Base-by-base conservation (phyloP, 2,797 vertebrate species). In the Anabas testudineus region DNA sequence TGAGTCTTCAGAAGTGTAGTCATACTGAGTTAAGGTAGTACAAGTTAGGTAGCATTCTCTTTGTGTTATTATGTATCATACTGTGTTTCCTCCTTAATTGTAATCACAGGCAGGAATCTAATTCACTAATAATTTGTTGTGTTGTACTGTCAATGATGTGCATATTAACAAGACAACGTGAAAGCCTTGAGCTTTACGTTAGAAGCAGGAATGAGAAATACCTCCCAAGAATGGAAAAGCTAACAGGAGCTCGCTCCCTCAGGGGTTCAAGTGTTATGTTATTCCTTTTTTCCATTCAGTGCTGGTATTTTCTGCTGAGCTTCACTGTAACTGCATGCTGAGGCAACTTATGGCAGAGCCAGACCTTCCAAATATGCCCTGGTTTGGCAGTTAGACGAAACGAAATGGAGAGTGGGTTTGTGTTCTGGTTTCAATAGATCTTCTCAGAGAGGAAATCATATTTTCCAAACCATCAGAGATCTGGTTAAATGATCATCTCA, bases 301-400 rank as follows among this genome's bases (percentile, higher is more conserved):
- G 19, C 78, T 75, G 76, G 76, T 84, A 81, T 90, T 85, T 92
- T 91, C 67, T 95, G 93, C 93, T 94, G 91, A 92, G 88, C 85
- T 74, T 84, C 87, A 91, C 93, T 89, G 71, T 78, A 93, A 91
- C 59, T n/a, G 21, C 63, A 62, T 58, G 65, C 79, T 69, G 68
- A 85, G 71, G 76, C 81, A 83, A 83, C 84, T 90, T 85, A 81
- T 76, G 87, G 91, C 77, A 45, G 66, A 81, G 71, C 74, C 66
- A 79, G 81, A 87, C 74, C 58, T 39, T 89, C 84, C 88, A 91
- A 90, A 83, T 88, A 87, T 91, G 86, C 79, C 84, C 80, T 89
- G 92, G 91, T 93, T 90, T 94, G 94, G 93, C 90, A 89, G 48
- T 18, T 37, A 30, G 71, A 62, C 36, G 34, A 79, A 71, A 77